Evolutionary conservation across 2,113 vertebrate genomes (phyloP).

Genomic region (Columbina picui): DNA sequence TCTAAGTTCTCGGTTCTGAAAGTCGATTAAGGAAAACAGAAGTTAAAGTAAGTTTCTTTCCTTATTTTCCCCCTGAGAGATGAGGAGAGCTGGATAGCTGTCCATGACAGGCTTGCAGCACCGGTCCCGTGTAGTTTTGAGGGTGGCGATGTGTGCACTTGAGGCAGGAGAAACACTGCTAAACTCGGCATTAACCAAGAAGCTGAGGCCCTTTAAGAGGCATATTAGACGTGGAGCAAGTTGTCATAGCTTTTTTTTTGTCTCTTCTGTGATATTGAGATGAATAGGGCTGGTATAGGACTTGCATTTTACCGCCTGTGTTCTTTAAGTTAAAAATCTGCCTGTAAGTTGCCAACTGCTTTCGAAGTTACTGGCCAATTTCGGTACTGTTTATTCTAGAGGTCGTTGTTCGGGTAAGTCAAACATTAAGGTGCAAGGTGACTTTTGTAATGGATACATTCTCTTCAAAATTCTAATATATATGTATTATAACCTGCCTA

Average conservation of each 20-base stretch:
- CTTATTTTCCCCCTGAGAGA: neutral
- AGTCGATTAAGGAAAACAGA: neutral
- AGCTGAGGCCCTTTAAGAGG: neutral
- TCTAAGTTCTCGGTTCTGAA: neutral
- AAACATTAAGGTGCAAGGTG: neutral
- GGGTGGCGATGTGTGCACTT: neutral
- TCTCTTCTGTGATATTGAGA: neutral
- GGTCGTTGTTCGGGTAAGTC: accelerated
- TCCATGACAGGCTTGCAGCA: neutral
- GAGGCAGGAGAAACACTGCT: neutral
- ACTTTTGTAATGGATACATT: neutral
- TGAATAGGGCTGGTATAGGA: neutral
- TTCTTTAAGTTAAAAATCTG: neutral
- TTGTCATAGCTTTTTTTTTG: neutral
- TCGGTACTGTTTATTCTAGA: neutral
- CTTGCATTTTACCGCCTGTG: neutral
- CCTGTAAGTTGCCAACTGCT: neutral
- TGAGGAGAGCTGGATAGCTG: neutral
- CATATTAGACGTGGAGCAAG: neutral
- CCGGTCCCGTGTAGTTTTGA: neutral
- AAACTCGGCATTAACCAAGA: neutral
- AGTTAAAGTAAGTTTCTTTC: neutral
- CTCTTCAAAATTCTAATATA: neutral
- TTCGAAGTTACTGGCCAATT: neutral
- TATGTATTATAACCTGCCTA: neutral